Percentiles rank a stretch among this genome's conserved stretches.
Conservation (phyloP, 2,113 vertebrate species). For the Anolis carolinensis region DNA sequence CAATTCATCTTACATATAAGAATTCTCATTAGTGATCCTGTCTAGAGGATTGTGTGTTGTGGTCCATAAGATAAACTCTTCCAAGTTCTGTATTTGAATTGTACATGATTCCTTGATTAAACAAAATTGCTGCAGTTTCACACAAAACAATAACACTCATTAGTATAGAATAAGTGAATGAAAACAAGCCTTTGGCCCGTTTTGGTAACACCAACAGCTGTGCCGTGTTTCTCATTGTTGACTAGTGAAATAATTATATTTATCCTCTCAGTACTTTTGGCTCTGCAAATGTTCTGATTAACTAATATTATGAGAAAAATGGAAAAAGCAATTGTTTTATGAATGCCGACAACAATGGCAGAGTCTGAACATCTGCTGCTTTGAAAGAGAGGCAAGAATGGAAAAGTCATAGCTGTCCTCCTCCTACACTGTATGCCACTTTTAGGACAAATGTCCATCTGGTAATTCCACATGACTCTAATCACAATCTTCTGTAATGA, state of each 20-base stretch:
- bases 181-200: slow-evolving; percentile 1
- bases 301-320: accelerated
- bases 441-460: slow-evolving; percentile 5
- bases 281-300: neutral
- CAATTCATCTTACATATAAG: too few species aligned
- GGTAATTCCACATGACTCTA: neutral
- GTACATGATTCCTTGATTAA: slow-evolving; percentile 20
- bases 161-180: neutral
- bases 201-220: neutral
- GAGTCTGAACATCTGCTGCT: neutral
- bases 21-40: too few species aligned
- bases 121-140: neutral
- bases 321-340: neutral
- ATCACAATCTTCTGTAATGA: slow-evolving; percentile 47
- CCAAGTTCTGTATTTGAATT: neutral
- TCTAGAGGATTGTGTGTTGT: too few species aligned
- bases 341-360: accelerated
- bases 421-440: neutral
- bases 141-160: neutral
- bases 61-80: too few species aligned
- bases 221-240: neutral
- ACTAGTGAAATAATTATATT: slow-evolving; percentile 22
- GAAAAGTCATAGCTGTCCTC: neutral
- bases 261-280: slow-evolving; percentile 9
- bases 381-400: neutral